A percentile compares a stretch with the other conserved stretches of the same genome.
Conservation (phyloP, 2,113 vertebrate species). For the Romanogobio albipinnatus region DNA sequence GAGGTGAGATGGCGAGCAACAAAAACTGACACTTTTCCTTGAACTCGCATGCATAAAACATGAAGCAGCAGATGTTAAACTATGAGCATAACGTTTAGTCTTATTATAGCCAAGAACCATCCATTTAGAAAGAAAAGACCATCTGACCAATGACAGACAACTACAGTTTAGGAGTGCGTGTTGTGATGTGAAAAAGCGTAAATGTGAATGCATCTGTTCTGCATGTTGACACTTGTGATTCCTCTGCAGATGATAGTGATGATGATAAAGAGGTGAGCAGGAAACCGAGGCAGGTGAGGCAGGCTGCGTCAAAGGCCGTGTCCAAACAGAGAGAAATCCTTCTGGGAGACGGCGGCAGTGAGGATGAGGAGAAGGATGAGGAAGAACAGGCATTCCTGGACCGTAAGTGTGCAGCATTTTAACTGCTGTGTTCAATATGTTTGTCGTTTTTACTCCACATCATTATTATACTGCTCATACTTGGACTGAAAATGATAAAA, state of each 20-base stretch:
- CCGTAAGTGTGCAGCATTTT: slow-evolving; percentile 76
- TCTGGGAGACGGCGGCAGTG: slow-evolving; percentile 92
- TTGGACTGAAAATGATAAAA: neutral
- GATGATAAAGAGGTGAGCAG: slow-evolving; percentile 94
- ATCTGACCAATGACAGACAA: neutral
- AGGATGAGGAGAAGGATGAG: slow-evolving; percentile 92
- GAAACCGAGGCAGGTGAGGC: slow-evolving; percentile 91
- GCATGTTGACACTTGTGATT: slow-evolving; percentile 1
- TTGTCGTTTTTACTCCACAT: neutral
- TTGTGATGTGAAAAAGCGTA: neutral
- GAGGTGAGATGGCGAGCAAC: slow-evolving; percentile 70
- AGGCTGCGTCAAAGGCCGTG: slow-evolving; percentile 96
- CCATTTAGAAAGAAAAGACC: neutral
- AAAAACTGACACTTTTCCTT: neutral
- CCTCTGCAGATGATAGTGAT: slow-evolving; percentile 88
- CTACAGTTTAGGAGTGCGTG: neutral
- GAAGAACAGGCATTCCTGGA: slow-evolving; percentile 89
- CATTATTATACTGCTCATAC: neutral
- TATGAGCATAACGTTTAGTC: slow-evolving; percentile 1
- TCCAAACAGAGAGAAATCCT: slow-evolving; percentile 98
- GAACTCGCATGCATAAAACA: neutral
- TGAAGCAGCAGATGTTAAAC: neutral
- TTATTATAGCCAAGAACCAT: neutral
- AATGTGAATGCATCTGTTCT: neutral
- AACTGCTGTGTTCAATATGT: neutral